phyloP scores from a whole-genome alignment of 30 jellyfish, hydroid and myxozoan species.

The Haliclystus octoradiatus region DNA sequence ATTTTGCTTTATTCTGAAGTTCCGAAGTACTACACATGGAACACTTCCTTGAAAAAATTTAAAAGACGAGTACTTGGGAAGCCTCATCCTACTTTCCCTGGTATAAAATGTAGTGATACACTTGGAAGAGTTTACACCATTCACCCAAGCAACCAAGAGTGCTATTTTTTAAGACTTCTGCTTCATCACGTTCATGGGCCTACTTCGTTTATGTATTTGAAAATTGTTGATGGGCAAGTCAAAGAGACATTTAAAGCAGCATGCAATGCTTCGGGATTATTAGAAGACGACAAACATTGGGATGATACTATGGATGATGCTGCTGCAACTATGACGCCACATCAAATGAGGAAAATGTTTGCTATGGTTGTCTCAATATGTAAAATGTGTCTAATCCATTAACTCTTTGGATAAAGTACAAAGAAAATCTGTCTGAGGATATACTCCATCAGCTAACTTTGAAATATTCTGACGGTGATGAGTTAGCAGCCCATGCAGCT shows the following conservation, averaged over 20 bases:
- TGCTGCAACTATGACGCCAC: not conserved
- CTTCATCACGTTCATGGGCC: not conserved
- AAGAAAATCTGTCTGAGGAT: not conserved
- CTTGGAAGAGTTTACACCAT: not conserved
- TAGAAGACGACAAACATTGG: not conserved
- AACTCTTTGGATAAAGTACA: constrained; percentile 1
- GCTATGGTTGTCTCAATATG: not conserved
- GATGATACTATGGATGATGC: not conserved
- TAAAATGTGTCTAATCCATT: not conserved
- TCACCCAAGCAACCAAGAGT: constrained; percentile 1
- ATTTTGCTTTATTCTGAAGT: constrained; percentile 1
- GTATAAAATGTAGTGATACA: not conserved
- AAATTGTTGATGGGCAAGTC: not conserved
- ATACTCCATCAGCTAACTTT: not conserved
- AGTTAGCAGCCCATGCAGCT: too few species aligned
- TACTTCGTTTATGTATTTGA: not conserved
- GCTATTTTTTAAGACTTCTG: not conserved
- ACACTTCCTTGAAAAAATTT: not conserved
- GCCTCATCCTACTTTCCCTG: not conserved
- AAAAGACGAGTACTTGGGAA: not conserved
- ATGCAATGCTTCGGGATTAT: not conserved
- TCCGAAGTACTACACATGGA: constrained; percentile 1
- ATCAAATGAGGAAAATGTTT: not conserved
- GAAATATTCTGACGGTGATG: not conserved
- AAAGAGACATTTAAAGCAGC: not conserved